phyloP scores from a whole-genome alignment of 2,797 vertebrate genomes.

The Cichlasoma orientale region DNA sequence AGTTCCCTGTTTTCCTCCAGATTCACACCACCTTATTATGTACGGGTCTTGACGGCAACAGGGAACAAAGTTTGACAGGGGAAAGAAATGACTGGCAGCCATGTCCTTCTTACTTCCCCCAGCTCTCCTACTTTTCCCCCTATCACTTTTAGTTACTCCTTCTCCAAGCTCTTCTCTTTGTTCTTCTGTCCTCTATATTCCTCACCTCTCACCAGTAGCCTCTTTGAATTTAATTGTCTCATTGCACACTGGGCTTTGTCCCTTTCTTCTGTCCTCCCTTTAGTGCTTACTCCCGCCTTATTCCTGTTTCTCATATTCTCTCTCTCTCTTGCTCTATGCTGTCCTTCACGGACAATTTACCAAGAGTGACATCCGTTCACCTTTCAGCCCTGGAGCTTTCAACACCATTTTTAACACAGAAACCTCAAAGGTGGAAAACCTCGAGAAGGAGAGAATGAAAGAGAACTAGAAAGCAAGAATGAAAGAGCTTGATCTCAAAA shows the following conservation, averaged over 20 bases:
- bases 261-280: conserved; percentile 12
- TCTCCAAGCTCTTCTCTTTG: neutral
- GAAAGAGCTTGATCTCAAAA: conserved; percentile 46
- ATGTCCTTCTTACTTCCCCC: conserved; percentile 7
- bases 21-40: conserved; percentile 57
- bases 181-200: neutral
- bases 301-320: conserved; percentile 23
- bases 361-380: conserved; percentile 59
- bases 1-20: conserved; percentile 41
- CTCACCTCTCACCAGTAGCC: neutral
- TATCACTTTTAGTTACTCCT: neutral
- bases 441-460: conserved; percentile 11
- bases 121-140: neutral
- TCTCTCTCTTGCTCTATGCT: conserved; percentile 21
- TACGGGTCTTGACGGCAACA: conserved; percentile 49
- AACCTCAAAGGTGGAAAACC: conserved; percentile 41
- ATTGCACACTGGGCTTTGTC: neutral
- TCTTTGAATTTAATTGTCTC: conserved; percentile 7
- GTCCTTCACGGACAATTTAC: conserved; percentile 74
- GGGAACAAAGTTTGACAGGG: conserved; percentile 46
- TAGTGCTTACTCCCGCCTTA: conserved; percentile 5
- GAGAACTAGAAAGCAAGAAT: conserved; percentile 16
- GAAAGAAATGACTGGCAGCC: conserved; percentile 42
- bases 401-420: conserved; percentile 60
- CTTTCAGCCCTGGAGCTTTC: conserved; percentile 56